Conservation (phyloP, 2,113 vertebrate species). For the Tragelaphus buxtoni region DNA sequence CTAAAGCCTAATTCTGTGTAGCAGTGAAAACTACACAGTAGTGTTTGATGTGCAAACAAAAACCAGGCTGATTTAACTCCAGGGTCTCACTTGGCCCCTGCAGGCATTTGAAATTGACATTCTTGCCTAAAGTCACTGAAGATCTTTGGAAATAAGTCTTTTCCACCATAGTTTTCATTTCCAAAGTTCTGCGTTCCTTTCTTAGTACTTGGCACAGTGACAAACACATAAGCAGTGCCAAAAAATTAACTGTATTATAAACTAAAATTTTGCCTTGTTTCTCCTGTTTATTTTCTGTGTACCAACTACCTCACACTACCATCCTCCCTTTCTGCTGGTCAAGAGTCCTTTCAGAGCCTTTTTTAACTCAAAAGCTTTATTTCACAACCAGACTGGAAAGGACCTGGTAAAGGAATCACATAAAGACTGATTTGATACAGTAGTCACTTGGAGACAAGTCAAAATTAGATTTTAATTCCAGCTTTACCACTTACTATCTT, state of each 20-base stretch:
- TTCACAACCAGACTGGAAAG: not conserved
- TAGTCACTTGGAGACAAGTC: not conserved
- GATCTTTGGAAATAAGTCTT: not conserved
- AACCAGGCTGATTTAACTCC: not conserved
- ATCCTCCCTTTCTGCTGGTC: not conserved
- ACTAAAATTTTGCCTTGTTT: not conserved
- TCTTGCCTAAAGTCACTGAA: not conserved
- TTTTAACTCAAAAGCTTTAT: not conserved
- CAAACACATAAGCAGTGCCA: not conserved
- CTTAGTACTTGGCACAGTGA: not conserved
- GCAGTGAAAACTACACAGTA: not conserved
- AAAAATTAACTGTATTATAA: not conserved
- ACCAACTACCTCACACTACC: not conserved
- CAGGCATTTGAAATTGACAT: not conserved
- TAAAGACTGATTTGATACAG: not conserved
- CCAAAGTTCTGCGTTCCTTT: not conserved
- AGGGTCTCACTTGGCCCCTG: not conserved
- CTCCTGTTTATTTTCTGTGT: not conserved
- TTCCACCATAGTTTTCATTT: not conserved
- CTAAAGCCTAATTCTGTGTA: not conserved
- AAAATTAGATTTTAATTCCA: not conserved
- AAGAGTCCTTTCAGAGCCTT: not conserved
- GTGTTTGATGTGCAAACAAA: not conserved
- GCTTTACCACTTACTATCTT: not conserved
- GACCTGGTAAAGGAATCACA: not conserved